Base-by-base conservation (phyloP, 2,888 invertebrate genomes). In the Lasioglossum zephyrum region DNA sequence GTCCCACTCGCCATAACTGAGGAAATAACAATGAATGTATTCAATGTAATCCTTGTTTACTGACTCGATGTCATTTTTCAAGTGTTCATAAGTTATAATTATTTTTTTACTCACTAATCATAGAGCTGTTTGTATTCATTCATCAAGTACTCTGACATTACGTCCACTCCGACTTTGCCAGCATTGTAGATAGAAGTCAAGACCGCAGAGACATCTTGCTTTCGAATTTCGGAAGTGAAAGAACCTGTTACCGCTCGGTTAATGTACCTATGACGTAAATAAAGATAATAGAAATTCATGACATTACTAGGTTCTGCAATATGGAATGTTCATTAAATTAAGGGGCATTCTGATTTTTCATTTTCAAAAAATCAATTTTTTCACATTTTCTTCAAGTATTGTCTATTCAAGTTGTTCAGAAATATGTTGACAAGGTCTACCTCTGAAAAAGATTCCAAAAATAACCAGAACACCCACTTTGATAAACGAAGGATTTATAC, bases 201-300 rank as follows among this genome's bases (percentile, higher is more conserved):
- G 0, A 93, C 95, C 0, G 88, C 88, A 39, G 87, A 88, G 18
- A 94, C 92, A 91, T 96, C 95, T 87, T 95, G 95, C 78, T 92
- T 93, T 94, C 89, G 91, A 60, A 89, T 80, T 0, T 0, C 0
- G 0, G 69, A 95, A 93, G 69, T 78, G 9, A 63, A 72, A 36
- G 66, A 53, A 6, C 1, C 0, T 11, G 0, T 11, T 1, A 88
- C 11, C 8, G 75, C 78, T 0, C 5, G 0, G 1, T 6, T 0
- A 18, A 91, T 80, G 13, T 90, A 91, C 0, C 90, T 90, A n/a
- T 8, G n/a, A 47, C 0, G 13, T 53, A 22, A 41, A 31, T 16
- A 77, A 77, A 69, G 9, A 18, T 77, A 39, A 13, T 31, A 47
- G 18, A 73, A n/a, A 26, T 26, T 63, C 26, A 63, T 26, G n/a